phyloP scores from a whole-genome alignment of 2,797 vertebrate genomes.

The Lithobates pipiens region DNA sequence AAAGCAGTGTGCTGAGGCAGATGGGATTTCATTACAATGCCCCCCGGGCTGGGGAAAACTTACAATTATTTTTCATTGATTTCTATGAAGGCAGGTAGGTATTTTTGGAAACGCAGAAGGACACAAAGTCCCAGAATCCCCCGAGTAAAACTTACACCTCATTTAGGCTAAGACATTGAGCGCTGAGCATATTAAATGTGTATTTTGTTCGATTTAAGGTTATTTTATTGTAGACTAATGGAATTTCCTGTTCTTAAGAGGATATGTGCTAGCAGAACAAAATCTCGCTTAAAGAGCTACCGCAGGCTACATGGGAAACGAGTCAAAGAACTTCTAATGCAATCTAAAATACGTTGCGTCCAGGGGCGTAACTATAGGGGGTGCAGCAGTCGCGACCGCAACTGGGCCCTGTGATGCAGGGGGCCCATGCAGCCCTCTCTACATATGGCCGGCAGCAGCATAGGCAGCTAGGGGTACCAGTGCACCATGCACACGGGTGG shows the following conservation, averaged over 20 bases:
- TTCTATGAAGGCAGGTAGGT: not conserved
- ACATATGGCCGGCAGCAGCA: no score
- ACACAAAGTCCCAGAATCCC: not conserved
- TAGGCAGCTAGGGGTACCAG: no score
- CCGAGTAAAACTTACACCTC: not conserved
- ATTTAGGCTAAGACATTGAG: not conserved
- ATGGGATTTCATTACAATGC: constrained; percentile 6
- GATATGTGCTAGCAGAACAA: not conserved
- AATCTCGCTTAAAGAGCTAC: no score
- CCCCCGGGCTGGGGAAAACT: not conserved
- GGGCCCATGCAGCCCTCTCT: no score
- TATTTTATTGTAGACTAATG: not conserved
- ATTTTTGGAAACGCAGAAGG: constrained; percentile 1
- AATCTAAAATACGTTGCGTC: no score
- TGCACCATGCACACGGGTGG: no score
- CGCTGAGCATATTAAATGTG: not conserved
- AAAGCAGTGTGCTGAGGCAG: not conserved
- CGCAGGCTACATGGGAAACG: no score
- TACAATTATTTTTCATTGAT: constrained; percentile 1
- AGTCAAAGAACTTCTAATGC: no score
- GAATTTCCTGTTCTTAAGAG: not conserved
- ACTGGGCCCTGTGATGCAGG: no score
- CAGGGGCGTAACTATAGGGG: no score
- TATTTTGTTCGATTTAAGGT: not conserved
- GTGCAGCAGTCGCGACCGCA: no score